These are phyloP conservation scores for Nesogale talazaci DNA, from an alignment of 2,113 vertebrate species.

Conservation along the genomic window DNA sequence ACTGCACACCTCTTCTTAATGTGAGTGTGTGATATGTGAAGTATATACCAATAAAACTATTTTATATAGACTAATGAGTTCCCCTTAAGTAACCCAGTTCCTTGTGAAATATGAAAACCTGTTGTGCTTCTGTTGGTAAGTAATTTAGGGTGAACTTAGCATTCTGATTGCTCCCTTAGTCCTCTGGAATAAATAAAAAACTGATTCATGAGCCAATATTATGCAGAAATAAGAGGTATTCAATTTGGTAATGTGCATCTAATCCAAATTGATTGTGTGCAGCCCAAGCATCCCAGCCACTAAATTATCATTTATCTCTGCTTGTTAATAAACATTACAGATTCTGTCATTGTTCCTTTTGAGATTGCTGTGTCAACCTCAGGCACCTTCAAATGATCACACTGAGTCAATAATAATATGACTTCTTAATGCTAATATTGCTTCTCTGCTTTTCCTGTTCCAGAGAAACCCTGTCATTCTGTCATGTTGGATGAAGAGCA, in stretches of 20 bases:
- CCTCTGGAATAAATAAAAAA: slow-evolving; percentile 80
- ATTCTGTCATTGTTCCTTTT: slow-evolving; percentile 62
- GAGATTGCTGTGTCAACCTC: slow-evolving; percentile 63
- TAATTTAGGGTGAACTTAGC: slow-evolving; percentile 72
- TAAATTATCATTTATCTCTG: slow-evolving; percentile 78
- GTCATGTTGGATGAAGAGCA: background rate
- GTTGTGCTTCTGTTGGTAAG: slow-evolving; percentile 65
- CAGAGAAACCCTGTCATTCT: slow-evolving; percentile 33
- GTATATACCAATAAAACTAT: too few relatives aligned
- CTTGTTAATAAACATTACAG: slow-evolving; percentile 77
- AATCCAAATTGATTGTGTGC: slow-evolving; percentile 82
- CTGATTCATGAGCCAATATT: slow-evolving; percentile 81
- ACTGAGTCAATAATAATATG: slow-evolving; percentile 40
- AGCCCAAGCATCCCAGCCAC: slow-evolving; percentile 58
- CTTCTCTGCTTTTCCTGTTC: slow-evolving; percentile 25
- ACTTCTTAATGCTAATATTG: slow-evolving; percentile 55
- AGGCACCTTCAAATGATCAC: slow-evolving; percentile 60
- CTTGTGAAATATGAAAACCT: slow-evolving; percentile 73
- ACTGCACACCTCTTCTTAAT: too few relatives aligned
- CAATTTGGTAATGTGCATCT: slow-evolving; percentile 82
- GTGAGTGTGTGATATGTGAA: too few relatives aligned
- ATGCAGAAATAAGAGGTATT: slow-evolving; percentile 83
- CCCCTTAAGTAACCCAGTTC: slow-evolving; percentile 74
- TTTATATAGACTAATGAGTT: slow-evolving; percentile 62
- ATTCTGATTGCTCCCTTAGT: slow-evolving; percentile 70